Percentiles rank a stretch among this genome's conserved stretches.
These are phyloP conservation scores for Antedon mediterranea DNA, from an alignment of 53 echinoderm and acorn worm species.

Conservation along the genomic window DNA sequence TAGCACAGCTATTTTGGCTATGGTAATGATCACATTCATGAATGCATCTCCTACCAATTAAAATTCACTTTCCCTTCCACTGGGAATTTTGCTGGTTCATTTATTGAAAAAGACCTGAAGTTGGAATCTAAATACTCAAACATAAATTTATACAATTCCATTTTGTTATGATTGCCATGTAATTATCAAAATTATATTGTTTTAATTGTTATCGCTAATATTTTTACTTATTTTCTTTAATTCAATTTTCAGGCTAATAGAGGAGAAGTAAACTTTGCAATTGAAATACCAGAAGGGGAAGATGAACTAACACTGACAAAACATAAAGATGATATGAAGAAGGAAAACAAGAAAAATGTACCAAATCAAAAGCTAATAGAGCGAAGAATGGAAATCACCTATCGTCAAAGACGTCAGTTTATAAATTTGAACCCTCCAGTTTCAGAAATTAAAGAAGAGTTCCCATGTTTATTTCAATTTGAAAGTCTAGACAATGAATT, in stretches of 20 bases:
- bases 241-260: background rate
- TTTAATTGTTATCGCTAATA: too few species aligned
- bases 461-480: slow-evolving; percentile 8
- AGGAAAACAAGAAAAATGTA: slow-evolving; percentile 3
- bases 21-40: too few species aligned
- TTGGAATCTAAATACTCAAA: too few species aligned
- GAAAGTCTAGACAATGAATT: background rate
- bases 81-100: too few species aligned
- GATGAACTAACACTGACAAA: slow-evolving; percentile 6
- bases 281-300: slow-evolving; percentile 10
- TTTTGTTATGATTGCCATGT: too few species aligned
- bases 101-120: too few species aligned
- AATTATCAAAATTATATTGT: too few species aligned
- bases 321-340: slow-evolving; percentile 9
- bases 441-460: slow-evolving; percentile 2
- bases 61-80: too few species aligned
- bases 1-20: too few species aligned
- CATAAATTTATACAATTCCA: too few species aligned
- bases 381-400: slow-evolving; percentile 10
- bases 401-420: slow-evolving; percentile 6
- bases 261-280: slow-evolving; percentile 6
- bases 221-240: too few species aligned
- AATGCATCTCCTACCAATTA: too few species aligned
- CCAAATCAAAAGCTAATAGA: background rate
- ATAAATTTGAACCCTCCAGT: slow-evolving; percentile 1